phyloP scores from a whole-genome alignment of 2,888 invertebrate genomes.

The Hanleya hanleyi region DNA sequence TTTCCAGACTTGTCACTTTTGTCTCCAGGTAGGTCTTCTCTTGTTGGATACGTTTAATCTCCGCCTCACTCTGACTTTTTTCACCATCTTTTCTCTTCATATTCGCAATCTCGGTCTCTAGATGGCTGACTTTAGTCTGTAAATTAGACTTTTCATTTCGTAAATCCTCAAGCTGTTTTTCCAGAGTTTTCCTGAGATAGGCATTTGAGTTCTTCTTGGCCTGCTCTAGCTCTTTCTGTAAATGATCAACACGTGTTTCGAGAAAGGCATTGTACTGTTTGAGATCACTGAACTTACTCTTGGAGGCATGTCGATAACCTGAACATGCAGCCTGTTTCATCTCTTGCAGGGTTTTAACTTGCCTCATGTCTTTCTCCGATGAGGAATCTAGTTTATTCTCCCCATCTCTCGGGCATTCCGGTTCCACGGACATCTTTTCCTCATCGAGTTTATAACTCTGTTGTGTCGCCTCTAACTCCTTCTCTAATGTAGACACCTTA shows the following conservation, averaged over 20 bases:
- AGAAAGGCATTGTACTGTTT: slow-evolving; percentile 6
- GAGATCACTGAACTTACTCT: neutral
- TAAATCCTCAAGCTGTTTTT: slow-evolving; percentile 25
- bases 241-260: slow-evolving; percentile 68
- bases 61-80: slow-evolving; percentile 38
- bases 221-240: slow-evolving; percentile 72
- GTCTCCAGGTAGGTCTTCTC: slow-evolving; percentile 73
- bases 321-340: neutral
- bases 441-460: too few species aligned
- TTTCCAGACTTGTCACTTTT: slow-evolving; percentile 72
- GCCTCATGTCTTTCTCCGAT: too few species aligned
- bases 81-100: slow-evolving; percentile 44
- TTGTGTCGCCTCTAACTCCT: too few species aligned
- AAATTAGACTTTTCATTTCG: slow-evolving; percentile 43
- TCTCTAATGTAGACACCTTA: too few species aligned
- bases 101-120: slow-evolving; percentile 51
- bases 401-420: too few species aligned
- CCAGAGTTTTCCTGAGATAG: neutral
- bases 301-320: neutral
- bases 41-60: slow-evolving; percentile 56
- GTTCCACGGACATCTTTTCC: too few species aligned
- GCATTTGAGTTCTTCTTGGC: slow-evolving; percentile 24
- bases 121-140: slow-evolving; percentile 32
- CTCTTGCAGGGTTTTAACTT: too few species aligned
- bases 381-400: too few species aligned